Percentiles rank a stretch among this genome's conserved stretches.
These are phyloP conservation scores for Panagrolaimus sp. DNA, from an alignment of 1,140 invertebrate genomes.

Conservation along the genomic window DNA sequence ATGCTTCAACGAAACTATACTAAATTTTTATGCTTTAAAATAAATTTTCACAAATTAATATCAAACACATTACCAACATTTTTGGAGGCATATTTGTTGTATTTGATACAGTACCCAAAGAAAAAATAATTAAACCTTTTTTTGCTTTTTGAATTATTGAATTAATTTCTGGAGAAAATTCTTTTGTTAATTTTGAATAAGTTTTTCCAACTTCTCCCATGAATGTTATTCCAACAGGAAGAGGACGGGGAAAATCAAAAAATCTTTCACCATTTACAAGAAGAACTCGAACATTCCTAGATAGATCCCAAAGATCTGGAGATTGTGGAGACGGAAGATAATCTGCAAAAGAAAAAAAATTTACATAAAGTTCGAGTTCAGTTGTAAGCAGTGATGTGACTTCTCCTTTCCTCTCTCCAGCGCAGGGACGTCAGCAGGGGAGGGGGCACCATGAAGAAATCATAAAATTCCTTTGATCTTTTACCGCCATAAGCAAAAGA, in stretches of 20 bases:
- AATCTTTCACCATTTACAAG: slow-evolving; percentile 57
- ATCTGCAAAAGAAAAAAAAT: background rate
- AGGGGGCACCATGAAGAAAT: no score
- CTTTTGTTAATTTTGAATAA: background rate
- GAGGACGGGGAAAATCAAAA: slow-evolving; percentile 56
- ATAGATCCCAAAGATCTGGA: slow-evolving; percentile 50
- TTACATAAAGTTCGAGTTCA: background rate
- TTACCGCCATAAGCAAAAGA: no score
- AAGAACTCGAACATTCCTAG: slow-evolving; percentile 43
- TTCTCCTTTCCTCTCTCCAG: no score
- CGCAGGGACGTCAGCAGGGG: no score
- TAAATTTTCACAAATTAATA: no score
- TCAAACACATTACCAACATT: slow-evolving; percentile 35
- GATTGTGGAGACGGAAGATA: slow-evolving; percentile 22
- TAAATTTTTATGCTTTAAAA: slow-evolving; percentile 18
- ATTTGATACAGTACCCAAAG: slow-evolving; percentile 59
- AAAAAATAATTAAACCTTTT: slow-evolving; percentile 57
- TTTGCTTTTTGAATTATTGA: slow-evolving; percentile 31
- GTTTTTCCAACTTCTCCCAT: slow-evolving; percentile 52
- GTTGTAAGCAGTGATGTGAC: no score
- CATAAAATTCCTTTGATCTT: no score
- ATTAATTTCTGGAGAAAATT: slow-evolving; percentile 29
- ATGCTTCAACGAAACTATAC: slow-evolving; percentile 56
- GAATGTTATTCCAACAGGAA: slow-evolving; percentile 51
- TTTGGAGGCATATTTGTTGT: slow-evolving; percentile 56